These are phyloP conservation scores for Gryllus bimaculatus DNA, from an alignment of 1,140 invertebrate genomes.

Conservation along the genomic window DNA sequence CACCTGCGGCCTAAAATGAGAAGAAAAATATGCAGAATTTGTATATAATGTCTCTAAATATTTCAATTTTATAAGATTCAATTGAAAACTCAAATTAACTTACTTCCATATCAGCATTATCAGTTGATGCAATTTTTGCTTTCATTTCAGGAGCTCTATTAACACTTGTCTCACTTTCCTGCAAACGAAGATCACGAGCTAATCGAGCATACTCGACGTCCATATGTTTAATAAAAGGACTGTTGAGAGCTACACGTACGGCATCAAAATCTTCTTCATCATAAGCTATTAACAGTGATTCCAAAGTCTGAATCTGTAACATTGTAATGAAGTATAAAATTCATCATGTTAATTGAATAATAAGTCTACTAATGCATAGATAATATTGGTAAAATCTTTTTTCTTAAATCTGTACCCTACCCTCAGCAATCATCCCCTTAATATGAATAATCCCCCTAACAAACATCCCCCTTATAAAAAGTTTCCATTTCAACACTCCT, in stretches of 20 bases:
- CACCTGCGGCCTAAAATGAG: not conserved
- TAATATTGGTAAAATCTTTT: too few species aligned
- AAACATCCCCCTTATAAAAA: too few species aligned
- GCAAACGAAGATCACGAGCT: slow-evolving; percentile 65
- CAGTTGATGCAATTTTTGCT: slow-evolving; percentile 55
- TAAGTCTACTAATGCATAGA: too few species aligned
- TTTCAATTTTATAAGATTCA: not conserved
- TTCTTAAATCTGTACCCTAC: too few species aligned
- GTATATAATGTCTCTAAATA: not conserved
- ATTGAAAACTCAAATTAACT: not conserved
- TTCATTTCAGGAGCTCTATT: slow-evolving; percentile 47
- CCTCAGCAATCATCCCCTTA: too few species aligned
- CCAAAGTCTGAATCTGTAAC: slow-evolving; percentile 62
- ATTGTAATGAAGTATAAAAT: not conserved
- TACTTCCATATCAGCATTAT: slow-evolving; percentile 24
- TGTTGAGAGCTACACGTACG: slow-evolving; percentile 61
- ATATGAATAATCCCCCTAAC: too few species aligned
- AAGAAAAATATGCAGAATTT: not conserved
- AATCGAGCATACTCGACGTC: slow-evolving; percentile 85
- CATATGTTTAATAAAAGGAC: slow-evolving; percentile 89
- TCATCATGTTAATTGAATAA: too few species aligned
- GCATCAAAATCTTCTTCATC: slow-evolving; percentile 82
- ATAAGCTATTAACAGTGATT: slow-evolving; percentile 74
- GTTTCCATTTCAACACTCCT: too few species aligned
- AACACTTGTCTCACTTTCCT: slow-evolving; percentile 44